These are phyloP conservation scores for Rana temporaria DNA, from an alignment of 2,113 vertebrate genomes.

Conservation along the genomic window DNA sequence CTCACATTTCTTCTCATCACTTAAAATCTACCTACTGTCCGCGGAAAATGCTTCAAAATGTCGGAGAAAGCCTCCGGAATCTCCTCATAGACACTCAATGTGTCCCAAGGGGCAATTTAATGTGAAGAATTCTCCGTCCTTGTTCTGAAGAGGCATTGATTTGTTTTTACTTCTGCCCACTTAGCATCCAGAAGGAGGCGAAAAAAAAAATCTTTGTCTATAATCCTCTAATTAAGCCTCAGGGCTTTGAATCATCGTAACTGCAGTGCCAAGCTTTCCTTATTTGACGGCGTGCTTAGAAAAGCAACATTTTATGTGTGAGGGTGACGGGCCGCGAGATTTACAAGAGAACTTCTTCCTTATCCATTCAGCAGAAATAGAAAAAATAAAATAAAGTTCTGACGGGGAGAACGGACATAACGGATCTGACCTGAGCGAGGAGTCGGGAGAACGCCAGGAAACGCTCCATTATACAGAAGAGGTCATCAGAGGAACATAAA, in stretches of 20 bases:
- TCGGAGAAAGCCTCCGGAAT: constrained; percentile 5
- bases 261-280: constrained; percentile 53
- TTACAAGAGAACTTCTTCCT: constrained; percentile 19
- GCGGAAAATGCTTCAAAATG: constrained; percentile 11
- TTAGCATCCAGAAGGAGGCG: constrained; percentile 43
- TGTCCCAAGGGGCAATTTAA: constrained; percentile 51
- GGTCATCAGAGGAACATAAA: too few species aligned
- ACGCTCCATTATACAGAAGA: too few species aligned
- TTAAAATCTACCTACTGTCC: constrained; percentile 21
- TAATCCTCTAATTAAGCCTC: constrained; percentile 56
- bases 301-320: constrained; percentile 45
- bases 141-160: constrained; percentile 47
- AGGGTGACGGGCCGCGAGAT: constrained; percentile 24
- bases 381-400: not conserved
- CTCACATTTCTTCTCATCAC: not conserved
- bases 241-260: constrained; percentile 55
- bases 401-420: too few species aligned
- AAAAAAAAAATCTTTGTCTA: constrained; percentile 42
- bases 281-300: constrained; percentile 45
- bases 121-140: constrained; percentile 52
- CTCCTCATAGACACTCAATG: constrained; percentile 29
- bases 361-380: constrained; percentile 37
- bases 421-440: constrained; percentile 1
- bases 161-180: constrained; percentile 55
- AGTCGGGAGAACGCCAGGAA: constrained; percentile 11